Evolutionary conservation across 2,888 invertebrate genomes (phyloP), one percentile per base, ranked within the genome.

Genomic region (Nymphalis c-album): DNA sequence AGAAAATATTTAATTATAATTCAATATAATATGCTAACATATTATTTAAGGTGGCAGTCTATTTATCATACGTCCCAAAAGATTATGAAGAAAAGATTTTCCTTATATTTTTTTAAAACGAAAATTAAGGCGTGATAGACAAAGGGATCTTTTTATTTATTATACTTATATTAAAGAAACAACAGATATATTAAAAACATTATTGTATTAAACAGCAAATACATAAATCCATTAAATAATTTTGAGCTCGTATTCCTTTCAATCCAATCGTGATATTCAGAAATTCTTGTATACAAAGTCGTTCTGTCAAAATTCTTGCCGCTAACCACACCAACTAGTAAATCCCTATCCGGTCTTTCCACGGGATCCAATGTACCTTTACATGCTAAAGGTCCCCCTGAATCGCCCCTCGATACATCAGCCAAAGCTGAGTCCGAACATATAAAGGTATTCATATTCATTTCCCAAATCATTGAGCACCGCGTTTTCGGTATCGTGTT

Each of bases 281-380:
- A 79, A 7, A 80, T 77, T 20, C 82, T 73, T 17, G 80, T 81
- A 67, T 73, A 80, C 8, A 81, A 60, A 0, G 78, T 83, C 0
- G 89, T 86, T 67, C 72, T 81, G 61, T 88, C 88, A 46, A 78
- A 81, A 66, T 85, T 87, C 74, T 88, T 89, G 0, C 88, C 90
- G 47, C 87, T 84, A 0, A 90, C 88, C 0, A 90, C 67, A 0
- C 90, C 90, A 0, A 81, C 85, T 17, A 90, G 67, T 1, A 88
- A 58, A 2, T 82, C 81, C 10, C 70, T 74, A 0, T 75, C 71
- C 0, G 70, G 53, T 8, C 50, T 48, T 57, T 84, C 84, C 0
- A 51, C 73, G 0, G 81, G 76, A 40, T 86, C 85, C 0, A 59
- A 47, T 0, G 84, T 83, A 2, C 67, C 75, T 3, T 69, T 74